These are phyloP conservation scores for Hestina assimilis DNA, from an alignment of 1,140 invertebrate species.

Conservation along the genomic window DNA sequence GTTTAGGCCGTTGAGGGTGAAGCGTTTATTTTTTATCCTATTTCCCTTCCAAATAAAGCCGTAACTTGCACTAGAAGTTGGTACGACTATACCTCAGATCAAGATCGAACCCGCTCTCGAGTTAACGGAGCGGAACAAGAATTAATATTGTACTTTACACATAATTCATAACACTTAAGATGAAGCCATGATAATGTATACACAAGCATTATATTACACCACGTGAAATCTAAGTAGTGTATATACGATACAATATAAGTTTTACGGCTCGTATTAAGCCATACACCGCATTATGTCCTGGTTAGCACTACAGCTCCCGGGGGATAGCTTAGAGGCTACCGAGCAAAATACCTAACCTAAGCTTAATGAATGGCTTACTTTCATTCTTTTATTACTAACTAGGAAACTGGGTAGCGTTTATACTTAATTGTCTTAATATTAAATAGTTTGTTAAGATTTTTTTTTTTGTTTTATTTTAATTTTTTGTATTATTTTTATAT, in stretches of 20 bases:
- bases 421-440: background rate
- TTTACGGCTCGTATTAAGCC: constrained; percentile 29
- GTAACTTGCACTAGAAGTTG: no score
- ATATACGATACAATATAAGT: constrained; percentile 1
- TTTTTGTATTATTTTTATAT: no score
- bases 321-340: constrained; percentile 30
- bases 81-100: no score
- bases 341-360: constrained; percentile 16
- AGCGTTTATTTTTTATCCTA: no score
- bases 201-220: background rate
- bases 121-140: no score
- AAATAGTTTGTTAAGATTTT: constrained; percentile 1
- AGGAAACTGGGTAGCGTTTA: background rate
- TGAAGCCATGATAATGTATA: background rate
- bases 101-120: no score
- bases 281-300: constrained; percentile 28
- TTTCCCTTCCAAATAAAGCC: no score
- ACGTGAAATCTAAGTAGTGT: background rate
- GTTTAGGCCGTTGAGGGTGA: no score
- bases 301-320: constrained; percentile 25
- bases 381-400: constrained; percentile 4
- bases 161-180: no score
- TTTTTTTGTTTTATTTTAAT: no score
- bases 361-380: constrained; percentile 21
- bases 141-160: no score